Percentiles rank a stretch among this genome's conserved stretches.
Evolutionary conservation across 64 coral and sea anemone species (phyloP).

Genomic region (Pocillopora verrucosa): DNA sequence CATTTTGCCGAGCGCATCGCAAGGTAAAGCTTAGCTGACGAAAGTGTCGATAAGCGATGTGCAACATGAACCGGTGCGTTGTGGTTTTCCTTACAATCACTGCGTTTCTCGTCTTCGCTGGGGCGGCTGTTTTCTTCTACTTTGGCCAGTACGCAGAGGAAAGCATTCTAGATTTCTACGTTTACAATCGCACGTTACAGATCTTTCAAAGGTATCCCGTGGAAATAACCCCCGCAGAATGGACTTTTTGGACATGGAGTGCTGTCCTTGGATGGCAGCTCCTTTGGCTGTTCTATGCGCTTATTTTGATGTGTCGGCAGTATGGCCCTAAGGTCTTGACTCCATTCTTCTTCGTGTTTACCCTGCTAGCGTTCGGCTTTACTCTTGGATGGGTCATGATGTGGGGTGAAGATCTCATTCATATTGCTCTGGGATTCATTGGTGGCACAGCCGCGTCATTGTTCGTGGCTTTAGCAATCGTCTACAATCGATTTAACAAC

Average conservation of each 20-base stretch:
- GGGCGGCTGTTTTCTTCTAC: constrained; percentile 78
- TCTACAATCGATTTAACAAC: constrained; percentile 60
- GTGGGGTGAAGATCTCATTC: constrained; percentile 77
- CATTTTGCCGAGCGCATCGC: neutral
- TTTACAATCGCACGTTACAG: constrained; percentile 52
- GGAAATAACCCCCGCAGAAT: constrained; percentile 75
- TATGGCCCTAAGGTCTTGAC: constrained; percentile 63
- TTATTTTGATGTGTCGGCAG: constrained; percentile 64
- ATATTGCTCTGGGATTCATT: constrained; percentile 69
- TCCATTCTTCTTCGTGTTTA: constrained; percentile 74
- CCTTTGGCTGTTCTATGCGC: constrained; percentile 69
- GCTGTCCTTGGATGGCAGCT: constrained; percentile 82
- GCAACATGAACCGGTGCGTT: constrained; percentile 35
- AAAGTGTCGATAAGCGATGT: neutral
- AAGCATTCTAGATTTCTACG: constrained; percentile 62
- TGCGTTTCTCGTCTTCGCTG: constrained; percentile 64
- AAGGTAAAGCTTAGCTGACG: neutral
- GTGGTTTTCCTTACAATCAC: constrained; percentile 60
- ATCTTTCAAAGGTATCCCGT: constrained; percentile 65
- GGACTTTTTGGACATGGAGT: constrained; percentile 90
- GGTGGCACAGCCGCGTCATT: constrained; percentile 43
- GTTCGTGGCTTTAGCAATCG: constrained; percentile 56
- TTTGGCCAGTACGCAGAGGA: constrained; percentile 76
- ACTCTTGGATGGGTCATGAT: constrained; percentile 80
- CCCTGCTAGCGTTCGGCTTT: constrained; percentile 70